Evolutionary conservation across 2,113 vertebrate genomes (phyloP).

Genomic region (Thomomys bottae): DNA sequence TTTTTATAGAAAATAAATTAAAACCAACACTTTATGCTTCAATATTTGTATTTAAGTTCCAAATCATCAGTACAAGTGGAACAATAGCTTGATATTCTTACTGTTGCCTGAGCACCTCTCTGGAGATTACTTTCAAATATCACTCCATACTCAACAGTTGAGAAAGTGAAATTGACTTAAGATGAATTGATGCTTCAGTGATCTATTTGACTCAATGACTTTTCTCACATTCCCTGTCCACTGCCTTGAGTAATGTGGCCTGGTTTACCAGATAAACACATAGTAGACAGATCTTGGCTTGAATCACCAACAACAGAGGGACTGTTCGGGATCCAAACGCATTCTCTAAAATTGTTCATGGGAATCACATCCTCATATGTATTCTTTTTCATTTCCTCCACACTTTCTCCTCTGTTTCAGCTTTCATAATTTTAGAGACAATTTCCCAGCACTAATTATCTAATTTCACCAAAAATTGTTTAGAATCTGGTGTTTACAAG

Average conservation of each 20-base stretch:
- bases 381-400: background rate
- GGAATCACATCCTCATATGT: background rate
- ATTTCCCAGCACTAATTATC: background rate
- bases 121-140: slow-evolving; percentile 63
- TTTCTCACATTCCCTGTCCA: slow-evolving; percentile 3
- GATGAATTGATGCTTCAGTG: slow-evolving; percentile 60
- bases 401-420: slow-evolving; percentile 9
- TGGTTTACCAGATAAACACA: background rate
- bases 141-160: slow-evolving; percentile 41
- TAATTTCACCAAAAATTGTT: slow-evolving; percentile 22
- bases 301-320: background rate
- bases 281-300: slow-evolving; percentile 2
- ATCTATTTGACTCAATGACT: slow-evolving; percentile 29
- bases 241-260: slow-evolving; percentile 4
- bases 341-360: background rate
- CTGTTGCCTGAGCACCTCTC: background rate
- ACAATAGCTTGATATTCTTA: slow-evolving; percentile 15
- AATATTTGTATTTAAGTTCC: background rate
- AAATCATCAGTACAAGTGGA: slow-evolving; percentile 14
- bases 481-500: background rate
- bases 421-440: background rate
- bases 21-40: background rate
- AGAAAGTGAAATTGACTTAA: slow-evolving; percentile 63
- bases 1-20: background rate
- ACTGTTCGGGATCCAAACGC: background rate